Percentiles rank a stretch among this genome's conserved stretches.
Conservation (phyloP, 1,140 invertebrate species). For the Cydia amplana region DNA sequence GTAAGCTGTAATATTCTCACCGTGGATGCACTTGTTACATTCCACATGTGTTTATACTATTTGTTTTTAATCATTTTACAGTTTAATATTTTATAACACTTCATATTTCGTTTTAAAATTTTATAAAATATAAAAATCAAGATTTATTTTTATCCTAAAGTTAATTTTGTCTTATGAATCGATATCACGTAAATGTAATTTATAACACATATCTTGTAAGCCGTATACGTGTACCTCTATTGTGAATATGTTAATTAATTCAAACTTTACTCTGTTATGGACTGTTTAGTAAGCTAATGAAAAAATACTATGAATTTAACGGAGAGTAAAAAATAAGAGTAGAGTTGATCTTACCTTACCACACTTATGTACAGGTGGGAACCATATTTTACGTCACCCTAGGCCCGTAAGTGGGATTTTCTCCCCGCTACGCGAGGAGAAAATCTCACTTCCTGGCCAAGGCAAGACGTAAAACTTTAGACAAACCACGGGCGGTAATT, state of each 20-base stretch:
- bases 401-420: too few species aligned
- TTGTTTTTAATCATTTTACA: constrained; percentile 27
- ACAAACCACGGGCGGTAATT: too few species aligned
- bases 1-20: constrained; percentile 33
- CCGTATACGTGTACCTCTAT: constrained; percentile 9
- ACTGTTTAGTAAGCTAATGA: constrained; percentile 1
- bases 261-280: background rate
- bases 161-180: constrained; percentile 14
- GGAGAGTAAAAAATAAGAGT: background rate
- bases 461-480: too few species aligned
- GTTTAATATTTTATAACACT: constrained; percentile 17
- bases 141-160: constrained; percentile 12
- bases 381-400: too few species aligned
- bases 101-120: background rate
- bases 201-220: constrained; percentile 1
- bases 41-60: constrained; percentile 44
- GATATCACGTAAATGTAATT: constrained; percentile 17
- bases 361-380: background rate
- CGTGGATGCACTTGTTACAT: constrained; percentile 52
- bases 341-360: background rate
- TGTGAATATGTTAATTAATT: constrained; percentile 15
- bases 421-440: too few species aligned
- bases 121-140: background rate
- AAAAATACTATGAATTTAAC: background rate
- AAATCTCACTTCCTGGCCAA: too few species aligned